Evolutionary conservation across 2,888 invertebrate genomes (phyloP), one percentile per base, ranked within the genome.

Genomic region (Cabera pusaria): DNA sequence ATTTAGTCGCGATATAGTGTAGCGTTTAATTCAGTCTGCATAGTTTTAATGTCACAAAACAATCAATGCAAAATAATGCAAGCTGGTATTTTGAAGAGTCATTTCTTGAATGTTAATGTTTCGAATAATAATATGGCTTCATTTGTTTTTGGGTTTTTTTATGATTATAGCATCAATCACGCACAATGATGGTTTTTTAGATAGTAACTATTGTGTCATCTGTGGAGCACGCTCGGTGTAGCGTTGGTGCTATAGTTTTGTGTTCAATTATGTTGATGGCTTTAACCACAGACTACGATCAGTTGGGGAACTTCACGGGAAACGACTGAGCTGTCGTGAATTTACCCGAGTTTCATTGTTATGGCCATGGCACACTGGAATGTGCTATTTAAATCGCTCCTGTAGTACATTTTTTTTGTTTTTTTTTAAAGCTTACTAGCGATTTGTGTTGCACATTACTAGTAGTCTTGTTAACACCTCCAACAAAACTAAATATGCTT

Each of bases 191-290:
- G 31, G 29, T 31, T 26, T 22, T 6, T 7, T n/a, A 26, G 29
- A 20, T 2, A 29, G 35, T 21, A 12, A 24, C 8, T 20, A 34
- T 34, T 23, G 23, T 38, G 31, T 40, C 40, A 43, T 35, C 25
- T 14, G 3, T 3, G 2, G 14, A 20, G 32, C 44, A 28, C 20
- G 35, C 34, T 38, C 39, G 29, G 22, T 35, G 9, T 36, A 32
- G 31, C 43, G 57, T 70, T 71, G 76, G 77, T 80, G 78, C 73
- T 78, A 31, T 56, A 53, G 53, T 64, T 71, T 74, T 73, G 72
- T 75, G 72, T 79, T 80, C 65, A 63, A 56, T 64, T 39, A 38
- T 44, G 62, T 32, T 6, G 7, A 19, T 12, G 28, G 36, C 26
- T 26, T 32, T 20, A n/a, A 11, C 8, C 4, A 22, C 27, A 17